Evolutionary conservation across 2,113 vertebrate genomes (phyloP).

Genomic region (Cinclus mexicanus): DNA sequence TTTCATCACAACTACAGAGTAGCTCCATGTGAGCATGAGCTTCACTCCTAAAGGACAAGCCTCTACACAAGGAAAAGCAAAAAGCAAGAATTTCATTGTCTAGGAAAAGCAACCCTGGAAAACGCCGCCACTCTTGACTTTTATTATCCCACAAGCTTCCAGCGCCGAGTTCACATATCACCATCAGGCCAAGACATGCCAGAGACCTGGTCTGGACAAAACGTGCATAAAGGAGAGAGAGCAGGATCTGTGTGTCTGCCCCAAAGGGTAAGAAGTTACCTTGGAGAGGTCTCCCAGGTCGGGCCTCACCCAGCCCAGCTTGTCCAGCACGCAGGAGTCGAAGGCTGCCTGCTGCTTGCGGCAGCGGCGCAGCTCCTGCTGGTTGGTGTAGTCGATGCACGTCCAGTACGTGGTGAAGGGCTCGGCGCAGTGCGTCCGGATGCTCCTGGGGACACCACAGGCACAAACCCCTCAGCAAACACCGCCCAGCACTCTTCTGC

Average conservation of each 20-base stretch:
- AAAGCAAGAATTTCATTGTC: background rate
- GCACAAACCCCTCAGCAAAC: background rate
- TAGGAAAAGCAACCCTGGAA: background rate
- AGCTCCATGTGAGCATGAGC: background rate
- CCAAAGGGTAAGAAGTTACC: slow-evolving; percentile 70
- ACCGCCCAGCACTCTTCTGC: accelerated
- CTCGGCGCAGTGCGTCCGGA: slow-evolving; percentile 90
- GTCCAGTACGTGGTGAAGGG: slow-evolving; percentile 97
- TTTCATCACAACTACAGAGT: background rate
- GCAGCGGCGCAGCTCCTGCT: slow-evolving; percentile 82
- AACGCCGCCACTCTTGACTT: accelerated
- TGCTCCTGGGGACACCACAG: slow-evolving; percentile 76
- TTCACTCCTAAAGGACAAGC: background rate
- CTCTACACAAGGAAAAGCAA: background rate
- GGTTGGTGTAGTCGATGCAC: slow-evolving; percentile 84
- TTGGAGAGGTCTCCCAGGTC: slow-evolving; percentile 92
- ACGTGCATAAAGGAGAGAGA: accelerated
- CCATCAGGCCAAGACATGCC: accelerated
- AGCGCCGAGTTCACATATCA: accelerated
- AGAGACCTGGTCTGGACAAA: background rate
- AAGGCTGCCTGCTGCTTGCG: slow-evolving; percentile 88
- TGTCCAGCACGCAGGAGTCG: slow-evolving; percentile 92
- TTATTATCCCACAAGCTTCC: background rate
- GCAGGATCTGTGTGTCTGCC: accelerated
- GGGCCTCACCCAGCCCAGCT: slow-evolving; percentile 93